A percentile compares a stretch with the other conserved stretches of the same genome.
phyloP scores from a whole-genome alignment of 2,113 vertebrate genomes.

The Laterallus jamaicensis region DNA sequence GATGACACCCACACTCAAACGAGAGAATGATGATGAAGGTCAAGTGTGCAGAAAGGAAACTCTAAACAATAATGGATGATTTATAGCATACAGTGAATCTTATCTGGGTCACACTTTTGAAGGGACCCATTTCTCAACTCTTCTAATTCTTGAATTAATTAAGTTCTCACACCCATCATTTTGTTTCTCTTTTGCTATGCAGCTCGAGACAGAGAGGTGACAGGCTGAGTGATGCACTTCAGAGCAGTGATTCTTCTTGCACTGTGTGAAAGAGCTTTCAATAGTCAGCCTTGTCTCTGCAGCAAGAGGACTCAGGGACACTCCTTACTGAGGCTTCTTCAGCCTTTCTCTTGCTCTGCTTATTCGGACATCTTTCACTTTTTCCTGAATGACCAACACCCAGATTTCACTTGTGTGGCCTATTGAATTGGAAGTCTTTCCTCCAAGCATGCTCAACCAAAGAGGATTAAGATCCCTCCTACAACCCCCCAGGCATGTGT shows the following conservation, averaged over 20 bases:
- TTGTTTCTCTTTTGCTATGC: slow-evolving; percentile 38
- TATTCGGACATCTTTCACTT: not conserved
- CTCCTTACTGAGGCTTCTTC: not conserved
- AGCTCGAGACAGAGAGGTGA: slow-evolving; percentile 41
- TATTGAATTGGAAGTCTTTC: not conserved
- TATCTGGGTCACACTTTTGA: slow-evolving; percentile 57
- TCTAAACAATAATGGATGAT: slow-evolving; percentile 66
- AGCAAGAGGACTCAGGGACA: slow-evolving; percentile 42
- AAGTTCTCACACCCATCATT: slow-evolving; percentile 52
- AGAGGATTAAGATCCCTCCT: not conserved
- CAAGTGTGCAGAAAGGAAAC: slow-evolving; percentile 65
- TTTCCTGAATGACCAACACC: not conserved
- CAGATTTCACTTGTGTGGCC: not conserved
- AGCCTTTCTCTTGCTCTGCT: not conserved
- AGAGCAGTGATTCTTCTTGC: slow-evolving; percentile 62
- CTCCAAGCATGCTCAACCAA: not conserved
- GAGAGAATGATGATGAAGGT: slow-evolving; percentile 70
- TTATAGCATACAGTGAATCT: slow-evolving; percentile 37
- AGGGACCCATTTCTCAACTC: slow-evolving; percentile 50
- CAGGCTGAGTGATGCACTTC: slow-evolving; percentile 69
- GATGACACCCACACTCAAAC: slow-evolving; percentile 47
- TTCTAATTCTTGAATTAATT: slow-evolving; percentile 75
- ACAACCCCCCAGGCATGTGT: not conserved
- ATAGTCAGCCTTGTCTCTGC: slow-evolving; percentile 48
- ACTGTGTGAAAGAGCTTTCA: slow-evolving; percentile 16